Evolutionary conservation across 1,140 invertebrate genomes (phyloP), one percentile per base, ranked within the genome.

Genomic region (Dinoponera quadriceps): DNA sequence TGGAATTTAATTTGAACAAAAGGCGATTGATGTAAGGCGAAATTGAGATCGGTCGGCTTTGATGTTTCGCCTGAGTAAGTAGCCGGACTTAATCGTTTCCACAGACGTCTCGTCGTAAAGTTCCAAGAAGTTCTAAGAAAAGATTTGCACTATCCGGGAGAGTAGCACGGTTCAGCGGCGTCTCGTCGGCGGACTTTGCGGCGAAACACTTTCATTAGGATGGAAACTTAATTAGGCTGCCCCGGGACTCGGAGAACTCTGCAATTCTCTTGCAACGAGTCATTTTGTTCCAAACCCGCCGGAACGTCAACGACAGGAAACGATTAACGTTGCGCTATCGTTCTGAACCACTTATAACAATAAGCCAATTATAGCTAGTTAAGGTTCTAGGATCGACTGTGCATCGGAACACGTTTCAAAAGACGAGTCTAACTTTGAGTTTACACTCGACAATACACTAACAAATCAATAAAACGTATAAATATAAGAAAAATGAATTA

Each of bases 71-170:
- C 14, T 20, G 75, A 57, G 51, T 48, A 55, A 80, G 29, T 68
- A 29, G 20, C 18, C 29, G 49, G 38, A 74, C n/a, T 78, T 86
- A 86, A 86, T 86, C 82, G 73, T 78, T 86, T 83, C 80, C 60
- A 59, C 63, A 66, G 82, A 65, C 71, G 38, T 66, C 66, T 85
- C 65, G 20, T 57, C 38, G 33, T 71, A 62, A 86, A 86, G 68
- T 86, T 86, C n/a, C 60, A 54, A 60, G 72, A 80, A 84, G 72
- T 86, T 63, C 57, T 27, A 57, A 84, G 82, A 78, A 73, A 83
- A 85, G 82, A 84, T 86, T 86, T 81, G 82, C 63, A 60, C 63
- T 63, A 48, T 65, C n/a, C 48, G 29, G 25, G 11, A 16, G 60
- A 38, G 65, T 55, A 38, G 49, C 18, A 60, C 60, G 54, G 62